These are phyloP conservation scores for Mixornis gularis DNA, from an alignment of 2,113 vertebrate genomes.

Conservation along the genomic window DNA sequence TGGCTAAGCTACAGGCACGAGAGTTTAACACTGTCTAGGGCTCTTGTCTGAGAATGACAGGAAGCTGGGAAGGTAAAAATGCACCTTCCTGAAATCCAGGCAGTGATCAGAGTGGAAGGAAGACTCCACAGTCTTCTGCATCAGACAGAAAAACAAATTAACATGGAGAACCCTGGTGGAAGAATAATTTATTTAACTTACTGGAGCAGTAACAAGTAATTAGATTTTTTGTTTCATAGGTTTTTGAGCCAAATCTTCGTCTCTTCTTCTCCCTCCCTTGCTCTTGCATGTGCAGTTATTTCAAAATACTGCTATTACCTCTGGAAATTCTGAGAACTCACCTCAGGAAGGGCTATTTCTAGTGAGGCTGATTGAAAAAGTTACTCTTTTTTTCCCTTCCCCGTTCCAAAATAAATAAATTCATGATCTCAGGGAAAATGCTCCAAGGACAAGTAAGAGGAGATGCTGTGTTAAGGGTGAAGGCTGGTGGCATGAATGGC, in stretches of 20 bases:
- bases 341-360: background rate
- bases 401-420: background rate
- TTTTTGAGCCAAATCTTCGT: background rate
- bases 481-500: background rate
- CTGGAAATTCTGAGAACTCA: constrained; percentile 18
- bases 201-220: background rate
- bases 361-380: background rate
- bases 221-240: background rate
- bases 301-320: background rate
- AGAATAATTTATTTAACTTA: background rate
- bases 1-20: background rate
- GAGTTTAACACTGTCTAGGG: background rate
- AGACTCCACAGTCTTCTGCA: background rate
- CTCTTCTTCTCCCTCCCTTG: background rate
- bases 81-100: background rate
- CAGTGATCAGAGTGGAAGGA: background rate
- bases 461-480: background rate
- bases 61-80: background rate
- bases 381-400: background rate
- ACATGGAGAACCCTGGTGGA: background rate
- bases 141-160: background rate
- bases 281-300: background rate
- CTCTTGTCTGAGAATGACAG: background rate
- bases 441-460: background rate
- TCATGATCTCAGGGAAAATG: background rate